These are phyloP conservation scores for Dasypogon diadema DNA, from an alignment of 2,888 invertebrate species.

Conservation along the genomic window DNA sequence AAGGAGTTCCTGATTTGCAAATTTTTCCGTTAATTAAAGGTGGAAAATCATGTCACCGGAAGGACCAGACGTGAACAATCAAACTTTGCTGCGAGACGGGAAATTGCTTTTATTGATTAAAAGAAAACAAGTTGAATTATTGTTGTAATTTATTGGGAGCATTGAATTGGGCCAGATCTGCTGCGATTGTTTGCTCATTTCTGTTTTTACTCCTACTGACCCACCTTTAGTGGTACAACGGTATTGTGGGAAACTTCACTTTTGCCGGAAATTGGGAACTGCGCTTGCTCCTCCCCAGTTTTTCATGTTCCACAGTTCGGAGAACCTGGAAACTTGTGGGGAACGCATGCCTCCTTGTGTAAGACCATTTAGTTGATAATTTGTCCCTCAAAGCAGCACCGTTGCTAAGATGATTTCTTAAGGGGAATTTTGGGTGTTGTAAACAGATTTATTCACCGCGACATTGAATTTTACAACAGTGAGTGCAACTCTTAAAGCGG, in stretches of 20 bases:
- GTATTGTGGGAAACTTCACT: not conserved
- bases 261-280: not conserved
- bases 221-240: slow-evolving; percentile 16
- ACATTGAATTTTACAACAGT: slow-evolving; percentile 21
- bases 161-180: slow-evolving; percentile 9
- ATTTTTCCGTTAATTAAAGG: no score
- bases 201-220: slow-evolving; percentile 16
- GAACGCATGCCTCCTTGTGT: slow-evolving; percentile 2
- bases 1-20: no score
- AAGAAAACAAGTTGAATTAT: slow-evolving; percentile 11
- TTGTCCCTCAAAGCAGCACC: slow-evolving; percentile 21
- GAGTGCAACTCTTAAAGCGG: not conserved
- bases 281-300: slow-evolving; percentile 11
- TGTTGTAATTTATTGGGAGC: slow-evolving; percentile 23
- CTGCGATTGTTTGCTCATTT: slow-evolving; percentile 24
- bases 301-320: not conserved
- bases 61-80: no score
- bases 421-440: not conserved
- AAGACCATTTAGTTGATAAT: not conserved
- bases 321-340: slow-evolving; percentile 14
- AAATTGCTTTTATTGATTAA: not conserved
- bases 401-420: not conserved
- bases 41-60: no score
- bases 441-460: not conserved
- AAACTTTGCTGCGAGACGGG: not conserved